Evolutionary conservation across 2,113 vertebrate genomes (phyloP).

Genomic region (Heterocephalus glaber): DNA sequence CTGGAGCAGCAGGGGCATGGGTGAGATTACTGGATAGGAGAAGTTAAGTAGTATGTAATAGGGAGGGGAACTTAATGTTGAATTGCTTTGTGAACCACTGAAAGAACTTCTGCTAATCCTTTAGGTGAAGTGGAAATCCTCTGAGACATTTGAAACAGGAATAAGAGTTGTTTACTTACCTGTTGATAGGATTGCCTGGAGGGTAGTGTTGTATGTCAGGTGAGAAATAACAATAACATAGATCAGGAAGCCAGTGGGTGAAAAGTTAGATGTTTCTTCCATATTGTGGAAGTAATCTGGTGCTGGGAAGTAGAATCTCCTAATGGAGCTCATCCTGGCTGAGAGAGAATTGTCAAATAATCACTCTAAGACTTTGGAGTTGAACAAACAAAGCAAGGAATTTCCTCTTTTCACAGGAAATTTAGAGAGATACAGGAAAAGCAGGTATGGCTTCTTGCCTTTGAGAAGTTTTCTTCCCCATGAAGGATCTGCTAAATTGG

Average conservation of each 20-base stretch:
- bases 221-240: neutral
- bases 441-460: neutral
- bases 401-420: neutral
- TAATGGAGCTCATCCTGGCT: neutral
- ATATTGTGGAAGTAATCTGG: neutral
- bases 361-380: neutral
- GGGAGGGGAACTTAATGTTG: neutral
- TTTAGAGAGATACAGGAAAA: neutral
- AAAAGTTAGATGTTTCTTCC: neutral
- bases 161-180: neutral
- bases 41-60: neutral
- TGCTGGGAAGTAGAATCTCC: neutral
- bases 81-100: neutral
- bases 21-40: neutral
- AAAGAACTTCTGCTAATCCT: neutral
- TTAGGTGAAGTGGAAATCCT: neutral
- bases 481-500: neutral
- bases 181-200: neutral
- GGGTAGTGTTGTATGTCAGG: neutral
- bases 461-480: neutral
- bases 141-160: neutral
- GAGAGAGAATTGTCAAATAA: neutral
- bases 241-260: neutral
- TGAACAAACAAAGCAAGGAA: neutral
- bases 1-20: neutral